Percentiles rank a stretch among this genome's conserved stretches.
phyloP scores from a whole-genome alignment of 2,797 vertebrate genomes.

The Brachymystax lenok region DNA sequence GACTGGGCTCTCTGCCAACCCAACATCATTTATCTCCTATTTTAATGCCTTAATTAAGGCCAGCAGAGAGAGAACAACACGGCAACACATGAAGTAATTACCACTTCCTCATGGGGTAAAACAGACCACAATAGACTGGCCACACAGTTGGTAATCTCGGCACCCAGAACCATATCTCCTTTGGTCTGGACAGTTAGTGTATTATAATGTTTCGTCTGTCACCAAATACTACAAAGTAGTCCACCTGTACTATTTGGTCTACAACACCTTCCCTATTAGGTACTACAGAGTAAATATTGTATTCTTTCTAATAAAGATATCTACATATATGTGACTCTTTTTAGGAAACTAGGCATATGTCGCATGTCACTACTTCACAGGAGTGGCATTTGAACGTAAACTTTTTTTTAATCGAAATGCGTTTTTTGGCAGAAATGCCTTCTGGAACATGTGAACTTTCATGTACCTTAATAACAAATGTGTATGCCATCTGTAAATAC shows the following conservation, averaged over 20 bases:
- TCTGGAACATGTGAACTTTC: too few relatives aligned
- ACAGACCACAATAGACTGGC: constrained; percentile 16
- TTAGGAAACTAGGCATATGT: too few relatives aligned
- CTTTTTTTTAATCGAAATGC: too few relatives aligned
- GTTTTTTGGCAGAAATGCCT: too few relatives aligned
- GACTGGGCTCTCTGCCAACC: constrained; percentile 47
- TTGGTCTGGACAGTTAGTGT: neutral
- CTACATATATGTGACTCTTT: too few relatives aligned
- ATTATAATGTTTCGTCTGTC: neutral
- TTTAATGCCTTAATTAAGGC: constrained; percentile 55
- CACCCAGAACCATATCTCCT: neutral
- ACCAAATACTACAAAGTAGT: neutral
- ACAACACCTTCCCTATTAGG: too few relatives aligned
- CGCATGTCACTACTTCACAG: too few relatives aligned
- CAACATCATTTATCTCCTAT: constrained; percentile 45
- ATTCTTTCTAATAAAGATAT: too few relatives aligned
- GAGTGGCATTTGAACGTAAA: too few relatives aligned
- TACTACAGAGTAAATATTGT: too few relatives aligned
- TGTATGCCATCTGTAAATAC: too few relatives aligned
- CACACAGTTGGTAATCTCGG: neutral
- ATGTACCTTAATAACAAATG: too few relatives aligned
- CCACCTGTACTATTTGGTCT: neutral
- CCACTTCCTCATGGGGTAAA: constrained; percentile 29
- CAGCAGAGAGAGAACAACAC: constrained; percentile 22
- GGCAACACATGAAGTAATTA: neutral